Evolutionary conservation across 2,797 vertebrate genomes (phyloP), one percentile per base, ranked within the genome.

Genomic region (Sebastes alutus): DNA sequence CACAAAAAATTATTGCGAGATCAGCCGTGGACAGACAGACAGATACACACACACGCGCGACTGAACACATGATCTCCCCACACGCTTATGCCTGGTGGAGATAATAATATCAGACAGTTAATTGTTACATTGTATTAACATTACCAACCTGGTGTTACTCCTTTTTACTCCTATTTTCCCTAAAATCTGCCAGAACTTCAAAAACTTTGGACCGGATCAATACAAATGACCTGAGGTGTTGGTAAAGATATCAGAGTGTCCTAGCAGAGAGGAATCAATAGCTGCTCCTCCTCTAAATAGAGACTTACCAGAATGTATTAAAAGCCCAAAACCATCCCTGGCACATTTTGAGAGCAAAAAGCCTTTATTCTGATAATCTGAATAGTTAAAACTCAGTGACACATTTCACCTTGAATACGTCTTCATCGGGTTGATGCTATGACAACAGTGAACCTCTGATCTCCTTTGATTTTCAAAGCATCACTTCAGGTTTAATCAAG

Each of bases 381-480:
- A 69, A 81, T 29, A 61, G 46, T 76, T 77, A 29, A 83, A 72
- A 68, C 49, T 10, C 7, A 10, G 72, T 63, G 70, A 61, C 71
- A 84, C 32, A 32, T 78, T 84, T 84, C 72, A 72, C 84, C 46
- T 71, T 70, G 63, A 79, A 29, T 66, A 66, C 46, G 68, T 54
- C 29, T 76, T 22, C n/a, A 63, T 75, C 33, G 10, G 23, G 9
- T 3, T 6, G 81, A 75, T 32, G 63, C 64, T 35, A 16, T 63
- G 72, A 25, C 61, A 73, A 77, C 56, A 65, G 29, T 3, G 62
- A 27, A 73, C 74, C 58, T 69, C 23, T 13, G 49, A 60, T 52
- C 54, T 6, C 27, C 74, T 82, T 82, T 62, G 29, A 85, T 78
- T 73, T 67, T 70, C 13, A 69, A 81, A 60, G 64, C 46, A 23